phyloP scores from a whole-genome alignment of 1,140 invertebrate genomes.

The Drosophila kikkawai region DNA sequence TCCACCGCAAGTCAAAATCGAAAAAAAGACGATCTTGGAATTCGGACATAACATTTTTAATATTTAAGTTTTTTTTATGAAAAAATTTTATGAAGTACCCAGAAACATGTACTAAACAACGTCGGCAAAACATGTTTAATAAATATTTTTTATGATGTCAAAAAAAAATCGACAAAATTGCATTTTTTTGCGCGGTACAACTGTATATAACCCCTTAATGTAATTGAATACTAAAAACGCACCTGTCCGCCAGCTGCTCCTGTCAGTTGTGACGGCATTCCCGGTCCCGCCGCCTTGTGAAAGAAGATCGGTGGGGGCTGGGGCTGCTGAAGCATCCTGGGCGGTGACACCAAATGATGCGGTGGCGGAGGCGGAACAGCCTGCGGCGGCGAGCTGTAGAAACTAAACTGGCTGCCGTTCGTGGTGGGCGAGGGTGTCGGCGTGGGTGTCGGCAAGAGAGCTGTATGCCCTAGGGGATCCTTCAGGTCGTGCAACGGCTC shows the following conservation, averaged over 20 bases:
- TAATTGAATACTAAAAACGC: neutral
- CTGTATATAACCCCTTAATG: no score
- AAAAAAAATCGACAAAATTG: no score
- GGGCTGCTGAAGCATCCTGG: conserved; percentile 19
- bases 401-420: conserved; percentile 55
- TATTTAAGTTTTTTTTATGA: no score
- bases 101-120: no score
- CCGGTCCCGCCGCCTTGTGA: conserved; percentile 44
- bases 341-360: conserved; percentile 19
- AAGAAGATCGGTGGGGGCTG: conserved; percentile 47
- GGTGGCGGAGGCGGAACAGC: conserved; percentile 7
- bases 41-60: no score
- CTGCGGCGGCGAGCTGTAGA: conserved; percentile 22
- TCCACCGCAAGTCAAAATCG: no score
- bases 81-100: no score
- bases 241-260: conserved; percentile 37
- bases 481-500: conserved; percentile 53
- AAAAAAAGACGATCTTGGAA: no score
- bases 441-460: conserved; percentile 48
- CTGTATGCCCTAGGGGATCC: conserved; percentile 27
- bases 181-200: no score
- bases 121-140: no score
- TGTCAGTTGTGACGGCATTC: conserved; percentile 1
- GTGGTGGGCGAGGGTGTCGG: conserved; percentile 60
- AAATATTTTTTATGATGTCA: no score